phyloP scores from a whole-genome alignment of 2,797 vertebrate species.

The Amphiprion clarkii region DNA sequence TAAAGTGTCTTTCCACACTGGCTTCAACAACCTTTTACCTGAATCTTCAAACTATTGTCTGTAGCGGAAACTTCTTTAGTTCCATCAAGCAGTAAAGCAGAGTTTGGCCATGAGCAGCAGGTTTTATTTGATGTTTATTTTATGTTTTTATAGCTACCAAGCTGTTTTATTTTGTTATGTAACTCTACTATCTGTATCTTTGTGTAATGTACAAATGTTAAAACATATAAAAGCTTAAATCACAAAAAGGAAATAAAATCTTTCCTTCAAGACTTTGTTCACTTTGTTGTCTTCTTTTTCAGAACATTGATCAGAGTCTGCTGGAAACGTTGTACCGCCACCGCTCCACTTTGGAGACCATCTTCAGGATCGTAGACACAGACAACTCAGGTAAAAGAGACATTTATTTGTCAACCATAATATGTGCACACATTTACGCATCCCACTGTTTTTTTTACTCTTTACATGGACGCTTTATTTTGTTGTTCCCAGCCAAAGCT shows the following conservation, averaged over 20 bases:
- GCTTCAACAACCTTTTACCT: too few relatives aligned
- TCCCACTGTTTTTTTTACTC: background rate
- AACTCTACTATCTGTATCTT: background rate
- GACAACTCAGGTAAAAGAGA: constrained; percentile 92
- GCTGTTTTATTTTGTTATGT: background rate
- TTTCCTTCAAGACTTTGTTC: background rate
- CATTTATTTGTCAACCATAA: background rate
- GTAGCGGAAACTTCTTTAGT: too few relatives aligned
- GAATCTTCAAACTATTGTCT: too few relatives aligned
- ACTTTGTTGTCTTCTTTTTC: constrained; percentile 10
- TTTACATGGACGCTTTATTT: background rate
- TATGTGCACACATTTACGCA: too few relatives aligned
- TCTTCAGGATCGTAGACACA: constrained; percentile 95
- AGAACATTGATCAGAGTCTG: constrained; percentile 89
- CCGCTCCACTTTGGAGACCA: constrained; percentile 93
- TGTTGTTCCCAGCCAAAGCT: too few relatives aligned
- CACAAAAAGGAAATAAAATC: background rate
- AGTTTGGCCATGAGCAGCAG: background rate
- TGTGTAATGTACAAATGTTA: background rate
- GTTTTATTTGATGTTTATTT: too few relatives aligned
- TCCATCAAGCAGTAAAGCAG: background rate
- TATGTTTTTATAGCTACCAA: background rate
- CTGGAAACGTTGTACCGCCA: constrained; percentile 94
- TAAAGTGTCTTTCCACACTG: too few relatives aligned
- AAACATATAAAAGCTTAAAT: too few relatives aligned